Evolutionary conservation across 1,140 invertebrate species (phyloP).

Genomic region (Hycleus phaleratus): DNA sequence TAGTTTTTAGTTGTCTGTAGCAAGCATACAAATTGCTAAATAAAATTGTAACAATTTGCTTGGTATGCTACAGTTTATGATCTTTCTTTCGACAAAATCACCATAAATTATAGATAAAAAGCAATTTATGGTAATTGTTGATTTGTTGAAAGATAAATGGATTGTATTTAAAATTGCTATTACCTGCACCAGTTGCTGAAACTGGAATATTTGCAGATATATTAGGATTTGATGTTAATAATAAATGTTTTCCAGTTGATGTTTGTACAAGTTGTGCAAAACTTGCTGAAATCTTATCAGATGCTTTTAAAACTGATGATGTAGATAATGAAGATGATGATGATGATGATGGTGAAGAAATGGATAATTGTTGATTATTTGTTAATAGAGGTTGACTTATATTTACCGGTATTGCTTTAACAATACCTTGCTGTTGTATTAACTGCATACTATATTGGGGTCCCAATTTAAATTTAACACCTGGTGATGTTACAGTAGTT

Average conservation of each 20-base stretch:
- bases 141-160: background rate
- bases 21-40: conserved; percentile 6
- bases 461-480: conserved; percentile 32
- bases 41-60: conserved; percentile 2
- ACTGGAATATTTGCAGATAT: conserved; percentile 32
- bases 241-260: conserved; percentile 57
- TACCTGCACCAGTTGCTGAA: conserved; percentile 32
- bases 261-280: conserved; percentile 63
- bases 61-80: conserved; percentile 7
- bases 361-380: conserved; percentile 20
- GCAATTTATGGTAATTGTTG: background rate
- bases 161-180: conserved; percentile 1
- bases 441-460: conserved; percentile 44
- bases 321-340: conserved; percentile 43
- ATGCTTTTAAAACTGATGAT: conserved; percentile 39
- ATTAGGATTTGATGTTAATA: conserved; percentile 45
- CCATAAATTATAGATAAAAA: conserved; percentile 1
- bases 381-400: conserved; percentile 36
- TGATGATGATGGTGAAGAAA: conserved; percentile 32
- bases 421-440: conserved; percentile 49
- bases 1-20: conserved; percentile 1
- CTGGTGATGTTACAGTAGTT: conserved; percentile 9
- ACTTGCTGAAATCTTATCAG: conserved; percentile 34
- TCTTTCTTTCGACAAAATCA: conserved; percentile 11
- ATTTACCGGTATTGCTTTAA: conserved; percentile 49